Conservation (phyloP, 2,888 invertebrate genomes). For the Tenthredo notha region DNA sequence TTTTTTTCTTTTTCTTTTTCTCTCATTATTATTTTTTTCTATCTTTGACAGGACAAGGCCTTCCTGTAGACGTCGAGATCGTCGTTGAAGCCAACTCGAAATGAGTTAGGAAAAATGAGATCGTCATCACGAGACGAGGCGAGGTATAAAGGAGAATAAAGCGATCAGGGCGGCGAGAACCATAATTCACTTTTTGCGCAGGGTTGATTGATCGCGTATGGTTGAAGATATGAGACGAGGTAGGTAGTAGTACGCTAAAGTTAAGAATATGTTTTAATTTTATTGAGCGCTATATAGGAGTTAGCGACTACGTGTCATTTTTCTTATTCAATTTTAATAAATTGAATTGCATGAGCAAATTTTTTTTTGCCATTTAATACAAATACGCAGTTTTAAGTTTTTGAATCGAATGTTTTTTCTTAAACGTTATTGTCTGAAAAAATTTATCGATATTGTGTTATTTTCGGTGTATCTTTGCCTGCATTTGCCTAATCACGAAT, state of each 20-base stretch:
- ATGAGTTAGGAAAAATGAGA: slow-evolving; percentile 24
- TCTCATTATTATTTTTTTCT: not conserved
- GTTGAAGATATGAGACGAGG: not conserved
- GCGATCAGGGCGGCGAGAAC: slow-evolving; percentile 24
- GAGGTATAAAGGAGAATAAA: slow-evolving; percentile 20
- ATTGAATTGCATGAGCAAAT: not conserved
- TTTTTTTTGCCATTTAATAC: too few relatives aligned
- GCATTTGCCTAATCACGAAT: too few relatives aligned
- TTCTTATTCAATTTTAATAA: not conserved
- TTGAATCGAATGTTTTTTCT: too few relatives aligned
- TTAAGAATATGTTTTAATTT: not conserved
- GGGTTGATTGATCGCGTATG: slow-evolving; percentile 17
- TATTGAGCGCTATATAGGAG: not conserved
- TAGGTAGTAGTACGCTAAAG: not conserved
- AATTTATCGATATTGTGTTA: too few relatives aligned
- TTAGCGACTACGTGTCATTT: too few relatives aligned
- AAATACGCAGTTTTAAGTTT: too few relatives aligned
- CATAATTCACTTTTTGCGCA: slow-evolving; percentile 33
- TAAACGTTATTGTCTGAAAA: too few relatives aligned
- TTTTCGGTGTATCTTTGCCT: too few relatives aligned
- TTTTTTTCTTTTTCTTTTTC: not conserved
- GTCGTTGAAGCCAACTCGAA: not conserved
- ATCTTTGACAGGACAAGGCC: not conserved
- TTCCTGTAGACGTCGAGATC: not conserved
- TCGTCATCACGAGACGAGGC: slow-evolving; percentile 12